Evolutionary conservation across 2,797 vertebrate species (phyloP).

Genomic region (Chrysocyon brachyurus): DNA sequence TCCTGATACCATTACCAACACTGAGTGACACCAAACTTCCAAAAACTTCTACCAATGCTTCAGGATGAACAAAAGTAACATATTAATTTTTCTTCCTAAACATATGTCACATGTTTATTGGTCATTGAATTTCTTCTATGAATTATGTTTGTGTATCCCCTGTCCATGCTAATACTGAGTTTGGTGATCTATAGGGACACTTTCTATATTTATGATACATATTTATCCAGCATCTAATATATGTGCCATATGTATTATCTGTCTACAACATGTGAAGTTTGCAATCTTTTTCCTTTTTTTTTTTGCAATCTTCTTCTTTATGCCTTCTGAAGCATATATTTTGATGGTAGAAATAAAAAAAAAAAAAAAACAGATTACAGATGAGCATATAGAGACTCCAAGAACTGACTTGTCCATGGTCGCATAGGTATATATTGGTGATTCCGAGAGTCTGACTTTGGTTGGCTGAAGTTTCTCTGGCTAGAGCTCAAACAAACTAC

Average conservation of each 20-base stretch:
- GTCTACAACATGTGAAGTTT: conserved; percentile 5
- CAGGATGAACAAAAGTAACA: not conserved
- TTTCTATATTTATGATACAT: not conserved
- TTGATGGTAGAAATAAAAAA: not conserved
- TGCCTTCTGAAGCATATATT: not conserved
- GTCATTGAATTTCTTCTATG: not conserved
- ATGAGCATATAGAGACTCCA: not conserved
- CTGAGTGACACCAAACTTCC: not conserved
- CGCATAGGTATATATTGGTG: not conserved
- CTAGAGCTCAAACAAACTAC: conserved; percentile 42
- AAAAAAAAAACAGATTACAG: not conserved
- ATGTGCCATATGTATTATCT: not conserved
- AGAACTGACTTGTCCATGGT: not conserved
- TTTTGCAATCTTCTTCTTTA: not conserved
- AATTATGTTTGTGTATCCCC: not conserved
- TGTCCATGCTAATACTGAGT: not conserved
- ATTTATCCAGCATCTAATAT: conserved; percentile 40
- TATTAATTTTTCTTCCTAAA: conserved; percentile 23
- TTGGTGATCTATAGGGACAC: not conserved
- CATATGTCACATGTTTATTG: not conserved
- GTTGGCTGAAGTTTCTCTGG: not conserved
- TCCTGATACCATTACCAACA: not conserved
- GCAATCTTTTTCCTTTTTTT: not conserved
- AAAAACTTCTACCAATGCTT: conserved; percentile 24
- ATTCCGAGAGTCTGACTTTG: conserved; percentile 12